These are phyloP conservation scores for Acheta domesticus DNA, from an alignment of 2,888 invertebrate genomes.

Conservation along the genomic window DNA sequence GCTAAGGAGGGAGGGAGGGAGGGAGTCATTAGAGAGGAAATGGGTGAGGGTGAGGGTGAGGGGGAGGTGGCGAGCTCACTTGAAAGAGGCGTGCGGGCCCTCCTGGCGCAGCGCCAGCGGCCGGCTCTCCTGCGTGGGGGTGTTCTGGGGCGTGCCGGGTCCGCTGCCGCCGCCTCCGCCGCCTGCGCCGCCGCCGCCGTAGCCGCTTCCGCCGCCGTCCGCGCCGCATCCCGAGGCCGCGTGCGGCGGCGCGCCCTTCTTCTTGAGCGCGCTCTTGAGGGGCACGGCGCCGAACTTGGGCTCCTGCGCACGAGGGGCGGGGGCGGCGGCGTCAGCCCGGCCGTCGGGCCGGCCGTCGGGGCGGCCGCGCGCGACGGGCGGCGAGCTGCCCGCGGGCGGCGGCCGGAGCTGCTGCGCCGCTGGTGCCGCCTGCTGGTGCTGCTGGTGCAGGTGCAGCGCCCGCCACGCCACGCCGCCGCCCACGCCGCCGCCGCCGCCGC, in stretches of 20 bases:
- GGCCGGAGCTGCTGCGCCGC: background rate
- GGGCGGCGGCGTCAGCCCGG: background rate
- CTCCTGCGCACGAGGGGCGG: constrained; percentile 50
- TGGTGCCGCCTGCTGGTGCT: background rate
- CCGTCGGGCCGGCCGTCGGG: background rate
- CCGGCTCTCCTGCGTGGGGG: constrained; percentile 68
- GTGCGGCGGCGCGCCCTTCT: constrained; percentile 56
- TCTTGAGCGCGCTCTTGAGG: constrained; percentile 88
- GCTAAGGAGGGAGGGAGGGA: too few species aligned
- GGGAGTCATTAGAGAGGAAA: too few species aligned
- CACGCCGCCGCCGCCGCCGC: background rate
- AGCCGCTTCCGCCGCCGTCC: constrained; percentile 70
- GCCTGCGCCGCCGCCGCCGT: constrained; percentile 64
- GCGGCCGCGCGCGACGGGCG: background rate
- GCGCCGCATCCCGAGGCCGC: constrained; percentile 62
- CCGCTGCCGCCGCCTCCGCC: constrained; percentile 54
- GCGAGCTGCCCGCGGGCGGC: background rate
- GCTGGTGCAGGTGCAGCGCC: background rate
- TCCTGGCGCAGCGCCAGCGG: constrained; percentile 68
- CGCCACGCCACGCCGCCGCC: background rate
- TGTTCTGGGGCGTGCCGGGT: constrained; percentile 63
- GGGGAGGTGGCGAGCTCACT: constrained; percentile 57
- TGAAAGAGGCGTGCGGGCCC: constrained; percentile 69
- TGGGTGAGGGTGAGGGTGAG: background rate
- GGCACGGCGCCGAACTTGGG: constrained; percentile 88